Conservation (phyloP, 1,140 invertebrate species). For the Melitaea cinxia region DNA sequence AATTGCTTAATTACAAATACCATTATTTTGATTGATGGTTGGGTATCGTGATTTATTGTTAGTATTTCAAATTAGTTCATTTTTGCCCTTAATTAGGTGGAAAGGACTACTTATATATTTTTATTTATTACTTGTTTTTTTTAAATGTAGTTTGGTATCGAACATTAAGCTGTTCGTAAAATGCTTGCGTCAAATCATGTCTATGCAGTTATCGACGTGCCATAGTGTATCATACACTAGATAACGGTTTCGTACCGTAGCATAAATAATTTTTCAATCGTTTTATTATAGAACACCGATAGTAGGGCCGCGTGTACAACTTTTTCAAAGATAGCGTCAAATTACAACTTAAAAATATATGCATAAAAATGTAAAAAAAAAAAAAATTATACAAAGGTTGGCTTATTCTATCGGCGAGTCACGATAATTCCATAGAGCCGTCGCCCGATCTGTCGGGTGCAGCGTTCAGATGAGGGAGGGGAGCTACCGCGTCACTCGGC, state of each 20-base stretch:
- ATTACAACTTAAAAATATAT: constrained; percentile 54
- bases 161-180: neutral
- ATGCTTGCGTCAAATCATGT: constrained; percentile 30
- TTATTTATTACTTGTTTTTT: neutral
- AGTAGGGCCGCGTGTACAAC: constrained; percentile 45
- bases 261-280: constrained; percentile 66
- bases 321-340: constrained; percentile 53
- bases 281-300: constrained; percentile 49
- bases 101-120: neutral
- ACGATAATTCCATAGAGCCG: constrained; percentile 58
- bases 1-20: constrained; percentile 36
- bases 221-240: constrained; percentile 53
- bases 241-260: constrained; percentile 59
- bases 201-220: constrained; percentile 46
- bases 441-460: constrained; percentile 67
- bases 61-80: constrained; percentile 24
- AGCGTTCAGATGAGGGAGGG: constrained; percentile 49
- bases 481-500: constrained; percentile 62
- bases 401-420: constrained; percentile 58
- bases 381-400: constrained; percentile 65
- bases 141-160: neutral
- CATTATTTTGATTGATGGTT: constrained; percentile 38
- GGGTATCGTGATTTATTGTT: constrained; percentile 36
- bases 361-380: constrained; percentile 65
- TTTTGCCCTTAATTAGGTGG: neutral